Evolutionary conservation across 2,888 invertebrate species (phyloP), one percentile per base, ranked within the genome.

Genomic region (Ceraclea dissimilis): DNA sequence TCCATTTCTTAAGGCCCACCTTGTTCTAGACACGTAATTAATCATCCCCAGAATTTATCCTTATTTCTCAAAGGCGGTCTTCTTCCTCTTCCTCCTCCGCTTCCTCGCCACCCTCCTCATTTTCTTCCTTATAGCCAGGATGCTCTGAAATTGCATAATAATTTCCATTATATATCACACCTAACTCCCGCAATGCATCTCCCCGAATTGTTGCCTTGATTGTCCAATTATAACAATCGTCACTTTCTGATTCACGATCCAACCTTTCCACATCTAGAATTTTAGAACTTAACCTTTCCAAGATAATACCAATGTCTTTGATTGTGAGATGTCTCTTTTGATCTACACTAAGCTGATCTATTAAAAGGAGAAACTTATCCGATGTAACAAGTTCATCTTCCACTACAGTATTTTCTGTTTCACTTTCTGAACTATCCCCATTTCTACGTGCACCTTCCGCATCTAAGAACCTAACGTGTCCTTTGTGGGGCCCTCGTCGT

Each of bases 141-240:
- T 94, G 93, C 74, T 94, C 93, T 68, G 91, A 91, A 71, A 94
- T 93, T 65, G 92, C 91, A 76, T 94, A 94, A 75, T 93, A 94
- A 77, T 93, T 93, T 62, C 93, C 93, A 75, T 93, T 93, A 78
- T 94, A 94, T 70, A 94, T 91, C 65, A 94, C 91, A 62, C 94
- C 94, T 62, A 94, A 80, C 74, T 94, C 93, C 57, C 93, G 82
- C 67, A 94, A 76, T 66, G 91, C 90, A 74, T 93, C 93, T 52
- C 94, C 94, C 61, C 92, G 81, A 70, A 94, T 93, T 66, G 93
- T 90, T 67, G 94, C 94, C 75, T 93, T 93, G 78, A 94, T 94
- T 73, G 93, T 93, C 94, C 94, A 94, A 75, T 93, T 93, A 80
- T 92, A 92, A 71, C 92, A 92, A 74, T 93, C 93, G 73, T 91